Base-by-base conservation (phyloP, 1,140 invertebrate genomes). In the Pogonus chalceus region DNA sequence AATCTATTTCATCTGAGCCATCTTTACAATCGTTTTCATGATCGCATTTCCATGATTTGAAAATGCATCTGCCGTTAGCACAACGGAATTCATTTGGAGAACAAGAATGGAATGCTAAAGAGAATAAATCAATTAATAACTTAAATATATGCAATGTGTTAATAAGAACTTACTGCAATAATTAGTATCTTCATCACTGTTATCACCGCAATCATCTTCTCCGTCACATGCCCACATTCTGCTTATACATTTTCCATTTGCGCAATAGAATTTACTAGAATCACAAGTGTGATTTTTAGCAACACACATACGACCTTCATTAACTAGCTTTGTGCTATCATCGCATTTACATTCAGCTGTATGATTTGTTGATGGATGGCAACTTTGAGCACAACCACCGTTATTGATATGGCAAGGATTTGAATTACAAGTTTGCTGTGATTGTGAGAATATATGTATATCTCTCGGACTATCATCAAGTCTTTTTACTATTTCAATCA, bases 211-310 rank as follows among this genome's bases (percentile, higher is more conserved):
- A 63, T 97, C 91, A 60, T 94, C 87, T 58, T 97, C 93, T 0
- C 90, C 89, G 69, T 98, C 95, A 69, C 96, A 99, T 2, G 92
- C 88, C 90, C 94, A 98, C 79, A 96, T 88, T 48, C 91, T 74
- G 0, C 89, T 91, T 53, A 98, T 95, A 65, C 96, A 99, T 62
- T 93, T 88, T 4, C 92, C 92, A 69, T 96, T 96, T 10, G 80
- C 79, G 66, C 96, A 99, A 57, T 90, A 87, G 70, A 97, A 98
- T 68, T 96, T 95, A 58, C 81, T 84, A 0, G 79, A 69, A 60
- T 92, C 88, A 67, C 95, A 98, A 0, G 87, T 92, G 2, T 88
- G 79, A 61, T 94, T 95, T 54, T 88, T 85, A 0, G 85, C 76
- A 0, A 91, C 89, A 64, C 90, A 96, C 90, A 92, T 95, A 56